Percentiles rank a stretch among this genome's conserved stretches.
Evolutionary conservation across 2,113 vertebrate species (phyloP).

Genomic region (Pelusios castaneus): DNA sequence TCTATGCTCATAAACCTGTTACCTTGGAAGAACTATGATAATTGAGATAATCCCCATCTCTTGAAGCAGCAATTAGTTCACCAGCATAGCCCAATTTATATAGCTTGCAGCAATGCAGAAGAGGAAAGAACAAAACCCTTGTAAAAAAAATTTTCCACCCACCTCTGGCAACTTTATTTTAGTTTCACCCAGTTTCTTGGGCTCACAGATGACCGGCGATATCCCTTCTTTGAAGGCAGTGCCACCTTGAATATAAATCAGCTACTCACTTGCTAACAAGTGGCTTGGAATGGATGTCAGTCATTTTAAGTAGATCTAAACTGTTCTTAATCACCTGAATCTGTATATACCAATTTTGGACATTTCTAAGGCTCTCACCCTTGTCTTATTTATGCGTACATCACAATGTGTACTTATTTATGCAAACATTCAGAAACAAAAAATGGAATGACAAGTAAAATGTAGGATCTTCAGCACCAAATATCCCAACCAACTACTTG

Average conservation of each 20-base stretch:
- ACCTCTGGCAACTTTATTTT: conserved; percentile 35
- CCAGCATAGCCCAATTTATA: conserved; percentile 58
- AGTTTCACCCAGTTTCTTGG: not conserved
- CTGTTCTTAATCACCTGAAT: not conserved
- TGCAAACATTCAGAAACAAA: accelerated
- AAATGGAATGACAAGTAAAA: not conserved
- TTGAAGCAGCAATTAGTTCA: conserved; percentile 67
- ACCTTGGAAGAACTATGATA: conserved; percentile 57
- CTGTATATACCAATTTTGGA: not conserved
- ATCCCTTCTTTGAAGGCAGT: not conserved
- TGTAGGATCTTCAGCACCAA: not conserved
- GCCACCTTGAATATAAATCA: not conserved
- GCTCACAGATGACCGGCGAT: not conserved
- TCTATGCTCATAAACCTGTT: conserved; percentile 44
- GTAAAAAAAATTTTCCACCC: not conserved
- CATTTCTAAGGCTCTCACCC: not conserved
- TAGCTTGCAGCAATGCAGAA: conserved; percentile 39
- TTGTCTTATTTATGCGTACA: not conserved
- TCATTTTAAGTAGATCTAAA: not conserved
- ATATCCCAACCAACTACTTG: no score
- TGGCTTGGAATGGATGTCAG: not conserved
- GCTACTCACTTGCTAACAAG: not conserved
- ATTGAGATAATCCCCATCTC: conserved; percentile 66
- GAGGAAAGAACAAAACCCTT: conserved; percentile 10
- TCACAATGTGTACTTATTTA: accelerated